Evolutionary conservation across 2,888 invertebrate species (phyloP), one percentile per base, ranked within the genome.

Genomic region (Campoletis raptor): DNA sequence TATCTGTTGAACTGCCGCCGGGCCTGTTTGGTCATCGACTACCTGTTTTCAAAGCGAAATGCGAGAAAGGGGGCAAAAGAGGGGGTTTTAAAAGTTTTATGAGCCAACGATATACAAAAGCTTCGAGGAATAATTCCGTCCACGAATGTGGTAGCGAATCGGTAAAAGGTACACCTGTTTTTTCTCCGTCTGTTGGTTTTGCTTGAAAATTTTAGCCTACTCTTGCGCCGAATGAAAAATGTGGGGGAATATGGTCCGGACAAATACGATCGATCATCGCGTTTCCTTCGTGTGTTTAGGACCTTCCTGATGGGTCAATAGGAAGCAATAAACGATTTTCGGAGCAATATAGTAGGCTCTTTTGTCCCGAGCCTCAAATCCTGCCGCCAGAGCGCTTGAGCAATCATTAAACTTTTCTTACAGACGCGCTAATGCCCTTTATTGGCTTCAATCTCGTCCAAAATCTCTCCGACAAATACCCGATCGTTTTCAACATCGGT

Each of bases 41-140:
- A 91, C 89, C 90, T 91, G 89, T 87, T 36, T 30, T 30, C 37
- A 18, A 21, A 15, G 54, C 30, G n/a, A 5, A 5, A 37, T 7
- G 12, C 21, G n/a, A 54, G 10, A 24, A 57, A 24, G 24, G 24
- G 15, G 45, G 45, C 45, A 3, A 10, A 84, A 70, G 85, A 70
- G 70, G 85, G 70, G 70, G 70, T 85, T 86, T 79, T 72, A 70
- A 87, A 48, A 61, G 89, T 91, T 91, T 91, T 91, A 91, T 88
- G 89, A 81, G 85, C 84, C 74, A 36, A 66, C 48, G 77, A 54
- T 30, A 0, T 64, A 69, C 45, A n/a, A 69, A 69, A 69, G 42
- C 42, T 0, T 24, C 6, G 69, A 21, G 12, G 45, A 24, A 40
- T 37, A 61, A 61, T 81, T 67, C 15, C 24, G 66, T 52, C 40